Evolutionary conservation across 1,140 invertebrate genomes (phyloP).

Genomic region (Lepidurus couesii): DNA sequence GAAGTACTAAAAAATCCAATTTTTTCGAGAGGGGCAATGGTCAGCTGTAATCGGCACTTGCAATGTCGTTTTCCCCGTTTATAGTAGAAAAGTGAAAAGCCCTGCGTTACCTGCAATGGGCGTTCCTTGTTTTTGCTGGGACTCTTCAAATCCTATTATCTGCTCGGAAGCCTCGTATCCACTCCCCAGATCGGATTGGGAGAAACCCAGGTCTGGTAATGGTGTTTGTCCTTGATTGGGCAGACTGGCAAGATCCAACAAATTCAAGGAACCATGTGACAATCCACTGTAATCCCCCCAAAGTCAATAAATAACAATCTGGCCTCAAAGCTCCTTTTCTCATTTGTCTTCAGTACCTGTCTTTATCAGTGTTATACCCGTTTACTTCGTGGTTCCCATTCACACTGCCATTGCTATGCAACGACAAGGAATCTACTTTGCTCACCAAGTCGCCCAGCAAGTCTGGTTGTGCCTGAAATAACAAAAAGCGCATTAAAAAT

Average conservation of each 20-base stretch:
- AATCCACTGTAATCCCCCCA: not conserved
- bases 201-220: slow-evolving; percentile 2
- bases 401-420: not conserved
- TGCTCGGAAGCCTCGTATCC: not conserved
- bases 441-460: slow-evolving; percentile 31
- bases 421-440: slow-evolving; percentile 22
- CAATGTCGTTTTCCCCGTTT: too few species aligned
- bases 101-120: not conserved
- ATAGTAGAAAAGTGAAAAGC: not conserved
- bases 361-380: slow-evolving; percentile 13
- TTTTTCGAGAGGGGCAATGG: too few species aligned
- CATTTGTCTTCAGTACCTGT: not conserved
- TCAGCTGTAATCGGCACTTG: too few species aligned
- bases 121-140: slow-evolving; percentile 13
- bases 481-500: not conserved
- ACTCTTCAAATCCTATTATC: slow-evolving; percentile 16
- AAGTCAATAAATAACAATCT: not conserved
- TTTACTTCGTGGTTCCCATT: slow-evolving; percentile 5
- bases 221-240: slow-evolving; percentile 3
- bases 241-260: not conserved
- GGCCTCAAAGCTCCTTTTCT: not conserved
- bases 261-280: not conserved
- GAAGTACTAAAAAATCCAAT: too few species aligned
- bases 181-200: slow-evolving; percentile 7
- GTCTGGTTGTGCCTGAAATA: slow-evolving; percentile 25